Percentiles rank a stretch among this genome's conserved stretches.
Evolutionary conservation across 92 coral and sea anemone genomes (phyloP).

Genomic region (Porites divaricata): DNA sequence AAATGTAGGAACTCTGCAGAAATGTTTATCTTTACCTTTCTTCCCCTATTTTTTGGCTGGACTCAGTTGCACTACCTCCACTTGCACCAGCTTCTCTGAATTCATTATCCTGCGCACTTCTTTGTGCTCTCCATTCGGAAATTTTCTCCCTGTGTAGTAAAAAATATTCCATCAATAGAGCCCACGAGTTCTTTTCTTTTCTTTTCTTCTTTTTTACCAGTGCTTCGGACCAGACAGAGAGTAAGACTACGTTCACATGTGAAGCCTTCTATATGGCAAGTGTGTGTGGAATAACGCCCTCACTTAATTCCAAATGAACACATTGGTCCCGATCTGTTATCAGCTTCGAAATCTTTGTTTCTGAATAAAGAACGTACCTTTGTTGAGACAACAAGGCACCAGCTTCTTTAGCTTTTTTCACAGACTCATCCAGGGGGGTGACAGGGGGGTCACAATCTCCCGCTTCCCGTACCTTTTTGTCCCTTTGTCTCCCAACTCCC

Average conservation of each 20-base stretch:
- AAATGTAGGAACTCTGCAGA: background rate
- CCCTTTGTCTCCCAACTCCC: no score
- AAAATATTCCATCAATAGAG: background rate
- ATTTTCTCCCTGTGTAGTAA: slow-evolving; percentile 1
- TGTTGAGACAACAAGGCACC: slow-evolving; percentile 6
- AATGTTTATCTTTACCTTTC: background rate
- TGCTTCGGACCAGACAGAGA: background rate
- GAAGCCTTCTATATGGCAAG: background rate
- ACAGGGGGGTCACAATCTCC: no score
- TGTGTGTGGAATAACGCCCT: slow-evolving; percentile 2
- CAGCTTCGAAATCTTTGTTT: slow-evolving; percentile 5
- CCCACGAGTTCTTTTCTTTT: background rate
- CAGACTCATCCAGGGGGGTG: background rate
- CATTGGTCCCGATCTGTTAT: background rate
- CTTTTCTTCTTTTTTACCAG: slow-evolving; percentile 3
- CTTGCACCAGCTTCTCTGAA: background rate
- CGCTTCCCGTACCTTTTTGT: no score
- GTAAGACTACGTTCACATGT: background rate
- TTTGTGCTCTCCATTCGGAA: slow-evolving; percentile 3
- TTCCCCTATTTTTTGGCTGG: background rate
- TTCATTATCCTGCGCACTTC: background rate
- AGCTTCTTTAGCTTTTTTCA: background rate
- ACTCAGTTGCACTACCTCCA: background rate
- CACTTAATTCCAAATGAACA: background rate
- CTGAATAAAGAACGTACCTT: background rate